Base-by-base conservation (phyloP, 1,140 invertebrate species). In the Neomicropteryx cornuta region DNA sequence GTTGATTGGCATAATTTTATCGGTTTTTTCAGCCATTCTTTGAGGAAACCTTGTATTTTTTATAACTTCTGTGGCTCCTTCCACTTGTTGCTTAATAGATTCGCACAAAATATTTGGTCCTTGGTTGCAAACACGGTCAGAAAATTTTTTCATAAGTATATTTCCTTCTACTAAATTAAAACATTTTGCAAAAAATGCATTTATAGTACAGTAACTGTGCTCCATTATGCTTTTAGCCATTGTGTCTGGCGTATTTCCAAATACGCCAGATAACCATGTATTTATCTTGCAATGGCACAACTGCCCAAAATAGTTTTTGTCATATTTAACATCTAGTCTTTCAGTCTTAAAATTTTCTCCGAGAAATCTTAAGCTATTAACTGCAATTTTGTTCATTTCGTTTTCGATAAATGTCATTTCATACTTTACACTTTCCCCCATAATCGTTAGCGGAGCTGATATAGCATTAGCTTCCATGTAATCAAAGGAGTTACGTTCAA, bases 401-500 rank as follows among this genome's bases (percentile, higher is more conserved):
- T 83, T 81, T 18, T 72, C 70, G 11, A 59, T 62, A 48, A 81
- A 82, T 4, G 68, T 61, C 37, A 81, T 71, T 43, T 73, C 70
- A 20, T 68, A 66, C n/a, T n/a, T n/a, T n/a, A n/a, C n/a, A n/a
- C n/a, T n/a, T n/a, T n/a, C n/a, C n/a, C n/a, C n/a, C 49, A 35
- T 66, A 49, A 11, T 51, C 44, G 41, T 58, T 49, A 39, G 58
- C 41, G 40, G 62, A 41, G 43, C 58, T 41, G 49, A 56, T 36
- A 83, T 70, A 16, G 76, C 72, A 27, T 75, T 62, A 0, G 58
- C 38, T 5, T 71, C 62, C 3, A 83, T 45, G 18, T 62, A 51
- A 17, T 71, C 55, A 47, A 83, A 81, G 13, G 71, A 65, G 46
- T 83, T 83, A 36, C 71, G 56, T 35, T 77, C 72, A 42, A 84